Conservation (phyloP, 1,140 invertebrate genomes). For the Drosophila kohkoa region DNA sequence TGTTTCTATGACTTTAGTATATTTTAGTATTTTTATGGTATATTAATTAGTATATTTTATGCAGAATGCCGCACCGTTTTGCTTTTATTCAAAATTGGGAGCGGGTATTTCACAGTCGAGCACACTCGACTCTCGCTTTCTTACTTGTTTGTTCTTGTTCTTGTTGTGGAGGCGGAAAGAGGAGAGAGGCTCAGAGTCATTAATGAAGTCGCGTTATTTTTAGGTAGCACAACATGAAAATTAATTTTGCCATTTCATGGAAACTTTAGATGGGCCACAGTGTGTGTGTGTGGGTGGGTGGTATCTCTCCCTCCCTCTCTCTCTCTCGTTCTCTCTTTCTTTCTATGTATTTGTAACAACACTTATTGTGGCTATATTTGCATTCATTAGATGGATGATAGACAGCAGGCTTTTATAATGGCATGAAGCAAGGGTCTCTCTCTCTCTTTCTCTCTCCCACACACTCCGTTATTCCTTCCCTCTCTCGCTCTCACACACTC, state of each 20-base stretch:
- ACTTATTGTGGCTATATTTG: constrained; percentile 54
- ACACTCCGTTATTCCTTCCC: neutral
- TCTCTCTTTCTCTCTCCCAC: neutral
- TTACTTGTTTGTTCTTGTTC: too few species aligned
- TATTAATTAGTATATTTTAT: too few species aligned
- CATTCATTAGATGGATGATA: constrained; percentile 53
- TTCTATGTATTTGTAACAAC: constrained; percentile 40
- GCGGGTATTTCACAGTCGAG: too few species aligned
- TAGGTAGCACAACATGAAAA: constrained; percentile 51
- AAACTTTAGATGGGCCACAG: constrained; percentile 1
- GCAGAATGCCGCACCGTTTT: too few species aligned
- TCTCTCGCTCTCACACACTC: neutral
- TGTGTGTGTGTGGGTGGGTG: constrained; percentile 11
- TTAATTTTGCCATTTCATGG: constrained; percentile 48
- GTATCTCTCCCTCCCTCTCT: neutral
- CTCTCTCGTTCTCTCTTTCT: neutral
- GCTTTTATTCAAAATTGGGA: too few species aligned
- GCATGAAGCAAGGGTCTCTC: neutral
- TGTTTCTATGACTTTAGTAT: too few species aligned
- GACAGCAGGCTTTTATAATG: constrained; percentile 15
- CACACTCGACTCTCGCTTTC: too few species aligned
- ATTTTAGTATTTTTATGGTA: too few species aligned
- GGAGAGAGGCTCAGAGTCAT: constrained; percentile 2
- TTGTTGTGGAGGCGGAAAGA: too few species aligned
- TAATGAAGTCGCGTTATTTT: constrained; percentile 52